Conservation (phyloP, 2,888 invertebrate species). For the Philonicus albiceps region DNA sequence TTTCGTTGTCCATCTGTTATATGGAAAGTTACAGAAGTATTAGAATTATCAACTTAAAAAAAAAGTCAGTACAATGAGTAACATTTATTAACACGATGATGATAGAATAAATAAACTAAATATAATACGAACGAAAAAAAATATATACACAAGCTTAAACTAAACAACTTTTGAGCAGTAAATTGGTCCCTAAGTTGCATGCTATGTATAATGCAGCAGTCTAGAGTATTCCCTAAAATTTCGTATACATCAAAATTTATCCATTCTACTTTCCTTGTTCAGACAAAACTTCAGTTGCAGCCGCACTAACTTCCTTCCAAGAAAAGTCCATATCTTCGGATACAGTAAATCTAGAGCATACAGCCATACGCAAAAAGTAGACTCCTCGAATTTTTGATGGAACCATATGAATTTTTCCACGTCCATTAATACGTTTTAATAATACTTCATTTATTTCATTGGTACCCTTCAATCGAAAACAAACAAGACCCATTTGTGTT, state of each 20-base stretch:
- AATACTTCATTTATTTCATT: constrained; percentile 85
- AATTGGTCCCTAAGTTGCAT: constrained; percentile 40
- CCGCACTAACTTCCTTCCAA: constrained; percentile 84
- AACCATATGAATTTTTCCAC: constrained; percentile 91
- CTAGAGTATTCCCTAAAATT: not conserved
- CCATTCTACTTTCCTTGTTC: constrained; percentile 52
- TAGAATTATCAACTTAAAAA: too few relatives aligned
- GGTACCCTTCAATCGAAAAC: constrained; percentile 88
- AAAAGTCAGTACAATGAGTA: not conserved
- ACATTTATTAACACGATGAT: not conserved
- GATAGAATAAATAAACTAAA: not conserved
- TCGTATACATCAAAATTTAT: not conserved
- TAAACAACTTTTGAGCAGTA: constrained; percentile 7
- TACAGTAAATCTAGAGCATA: constrained; percentile 86
- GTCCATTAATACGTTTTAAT: constrained; percentile 84
- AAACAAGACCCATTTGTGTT: constrained; percentile 93
- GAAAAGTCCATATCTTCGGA: constrained; percentile 82
- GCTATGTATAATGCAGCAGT: not conserved
- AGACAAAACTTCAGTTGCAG: constrained; percentile 74
- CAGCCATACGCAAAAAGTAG: constrained; percentile 87
- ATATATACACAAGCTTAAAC: constrained; percentile 12
- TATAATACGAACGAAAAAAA: constrained; percentile 10
- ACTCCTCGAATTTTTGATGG: constrained; percentile 85
- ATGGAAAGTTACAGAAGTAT: too few relatives aligned
- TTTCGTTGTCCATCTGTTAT: too few relatives aligned